Conservation (phyloP, 2,888 invertebrate species). For the Drosophila anomalata region DNA sequence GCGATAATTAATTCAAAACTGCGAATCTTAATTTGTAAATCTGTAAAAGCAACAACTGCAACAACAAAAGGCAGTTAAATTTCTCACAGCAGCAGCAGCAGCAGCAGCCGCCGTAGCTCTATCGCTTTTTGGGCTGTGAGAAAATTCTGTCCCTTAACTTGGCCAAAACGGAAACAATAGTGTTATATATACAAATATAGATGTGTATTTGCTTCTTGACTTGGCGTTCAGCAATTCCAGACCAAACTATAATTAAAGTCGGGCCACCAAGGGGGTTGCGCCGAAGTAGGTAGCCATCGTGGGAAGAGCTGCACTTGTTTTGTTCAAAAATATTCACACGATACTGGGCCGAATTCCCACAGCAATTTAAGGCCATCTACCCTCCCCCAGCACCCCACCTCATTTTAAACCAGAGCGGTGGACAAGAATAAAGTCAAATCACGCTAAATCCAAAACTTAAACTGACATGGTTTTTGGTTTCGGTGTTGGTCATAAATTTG, state of each 20-base stretch:
- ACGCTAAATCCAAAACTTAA: constrained; percentile 43
- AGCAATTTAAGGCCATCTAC: constrained; percentile 65
- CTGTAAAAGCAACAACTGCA: constrained; percentile 63
- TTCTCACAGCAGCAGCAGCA: constrained; percentile 56
- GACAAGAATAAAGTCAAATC: constrained; percentile 46
- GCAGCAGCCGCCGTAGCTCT: constrained; percentile 12
- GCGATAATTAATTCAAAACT: constrained; percentile 76
- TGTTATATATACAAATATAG: constrained; percentile 45
- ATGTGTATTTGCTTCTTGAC: constrained; percentile 55
- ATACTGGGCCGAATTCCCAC: constrained; percentile 69
- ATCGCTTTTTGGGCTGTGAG: constrained; percentile 73
- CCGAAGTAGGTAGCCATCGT: constrained; percentile 55
- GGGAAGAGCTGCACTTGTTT: constrained; percentile 76
- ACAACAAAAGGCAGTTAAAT: constrained; percentile 64
- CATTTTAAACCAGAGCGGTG: constrained; percentile 7
- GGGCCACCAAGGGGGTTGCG: constrained; percentile 37
- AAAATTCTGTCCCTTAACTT: constrained; percentile 69
- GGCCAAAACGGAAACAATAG: constrained; percentile 67
- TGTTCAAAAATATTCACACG: constrained; percentile 70
- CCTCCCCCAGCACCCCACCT: constrained; percentile 4
- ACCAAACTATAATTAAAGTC: constrained; percentile 76
- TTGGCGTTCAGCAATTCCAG: constrained; percentile 53
- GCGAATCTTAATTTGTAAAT: constrained; percentile 75
- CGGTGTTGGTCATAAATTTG: constrained; percentile 44
- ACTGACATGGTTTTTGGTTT: constrained; percentile 48